phyloP scores from a whole-genome alignment of 2,113 vertebrate genomes.

The Sapayoa aenigma region DNA sequence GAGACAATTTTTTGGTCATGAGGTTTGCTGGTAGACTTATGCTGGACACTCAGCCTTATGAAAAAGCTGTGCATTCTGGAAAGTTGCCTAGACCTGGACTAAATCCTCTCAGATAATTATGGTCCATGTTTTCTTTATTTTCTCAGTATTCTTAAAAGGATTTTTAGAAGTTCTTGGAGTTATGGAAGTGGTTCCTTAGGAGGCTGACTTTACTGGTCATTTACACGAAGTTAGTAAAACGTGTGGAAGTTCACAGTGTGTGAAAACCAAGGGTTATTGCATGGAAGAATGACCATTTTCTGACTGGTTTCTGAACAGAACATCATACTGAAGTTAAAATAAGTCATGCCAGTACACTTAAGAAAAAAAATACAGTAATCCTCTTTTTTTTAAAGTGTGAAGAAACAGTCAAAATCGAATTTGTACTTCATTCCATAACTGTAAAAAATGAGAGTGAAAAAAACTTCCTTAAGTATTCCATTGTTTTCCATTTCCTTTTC shows the following conservation, averaged over 20 bases:
- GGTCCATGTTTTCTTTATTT: background rate
- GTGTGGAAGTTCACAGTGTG: background rate
- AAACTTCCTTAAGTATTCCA: background rate
- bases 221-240: background rate
- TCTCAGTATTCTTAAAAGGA: background rate
- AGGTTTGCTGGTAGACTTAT: background rate
- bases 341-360: rapidly evolving
- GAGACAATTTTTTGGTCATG: background rate
- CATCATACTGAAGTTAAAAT: background rate
- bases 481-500: background rate
- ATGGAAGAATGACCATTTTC: background rate
- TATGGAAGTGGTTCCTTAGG: background rate
- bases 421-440: background rate
- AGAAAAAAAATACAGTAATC: background rate
- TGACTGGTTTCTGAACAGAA: background rate
- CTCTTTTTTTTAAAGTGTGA: background rate
- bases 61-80: background rate
- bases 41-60: background rate
- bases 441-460: background rate
- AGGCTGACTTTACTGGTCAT: background rate
- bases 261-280: background rate
- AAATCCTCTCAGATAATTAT: background rate
- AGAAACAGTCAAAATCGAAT: background rate
- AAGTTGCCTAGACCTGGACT: background rate
- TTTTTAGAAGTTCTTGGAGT: background rate